Percentiles rank a stretch among this genome's conserved stretches.
Evolutionary conservation across 1,140 invertebrate species (phyloP).

Genomic region (Chrysomallon squamiferum): DNA sequence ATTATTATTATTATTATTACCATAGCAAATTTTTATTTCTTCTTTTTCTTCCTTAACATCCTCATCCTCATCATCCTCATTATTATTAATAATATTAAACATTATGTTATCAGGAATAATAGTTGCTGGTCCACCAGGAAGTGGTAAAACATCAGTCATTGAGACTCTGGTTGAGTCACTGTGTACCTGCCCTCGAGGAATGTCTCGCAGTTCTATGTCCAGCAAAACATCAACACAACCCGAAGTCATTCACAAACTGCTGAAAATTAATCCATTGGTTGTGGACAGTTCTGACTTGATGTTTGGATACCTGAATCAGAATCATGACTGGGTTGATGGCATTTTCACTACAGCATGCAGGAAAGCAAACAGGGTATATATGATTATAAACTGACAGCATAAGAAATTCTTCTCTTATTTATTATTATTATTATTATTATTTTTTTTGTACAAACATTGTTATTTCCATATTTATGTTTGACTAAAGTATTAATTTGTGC

Average conservation of each 20-base stretch:
- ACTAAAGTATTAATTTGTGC: neutral
- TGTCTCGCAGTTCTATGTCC: conserved; percentile 41
- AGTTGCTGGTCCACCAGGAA: conserved; percentile 60
- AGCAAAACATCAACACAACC: conserved; percentile 30
- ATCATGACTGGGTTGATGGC: conserved; percentile 61
- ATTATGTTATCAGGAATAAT: too few relatives aligned
- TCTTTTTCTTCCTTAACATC: neutral
- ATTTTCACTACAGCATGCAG: conserved; percentile 59
- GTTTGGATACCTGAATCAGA: conserved; percentile 59
- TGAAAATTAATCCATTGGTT: conserved; percentile 59
- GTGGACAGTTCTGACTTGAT: conserved; percentile 58
- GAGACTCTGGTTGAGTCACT: conserved; percentile 58
- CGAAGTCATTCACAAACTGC: conserved; percentile 57
- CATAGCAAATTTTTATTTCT: neutral
- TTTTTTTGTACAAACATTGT: too few relatives aligned
- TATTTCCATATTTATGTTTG: too few relatives aligned
- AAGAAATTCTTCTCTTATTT: too few relatives aligned
- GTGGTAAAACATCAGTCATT: conserved; percentile 62
- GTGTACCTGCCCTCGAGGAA: conserved; percentile 34
- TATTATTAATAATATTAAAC: neutral
- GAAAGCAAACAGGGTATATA: conserved; percentile 63
- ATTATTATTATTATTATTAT: too few relatives aligned
- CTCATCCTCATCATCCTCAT: neutral
- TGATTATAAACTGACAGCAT: too few relatives aligned
- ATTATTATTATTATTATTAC: neutral